A percentile compares a stretch with the other conserved stretches of the same genome.
phyloP scores from a whole-genome alignment of 1,140 invertebrate genomes.

The Ylistrum balloti region DNA sequence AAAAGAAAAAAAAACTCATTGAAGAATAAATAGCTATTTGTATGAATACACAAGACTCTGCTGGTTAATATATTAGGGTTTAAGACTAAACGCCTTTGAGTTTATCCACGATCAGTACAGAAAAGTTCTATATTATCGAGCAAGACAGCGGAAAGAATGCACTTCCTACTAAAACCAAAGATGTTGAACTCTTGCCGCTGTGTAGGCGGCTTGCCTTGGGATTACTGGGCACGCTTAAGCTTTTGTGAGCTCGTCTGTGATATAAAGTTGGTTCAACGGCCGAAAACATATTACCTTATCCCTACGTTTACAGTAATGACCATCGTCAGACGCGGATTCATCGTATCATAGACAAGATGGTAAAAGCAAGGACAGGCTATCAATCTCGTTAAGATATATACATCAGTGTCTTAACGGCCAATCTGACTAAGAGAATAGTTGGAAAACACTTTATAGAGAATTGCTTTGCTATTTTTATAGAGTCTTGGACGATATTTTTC shows the following conservation, averaged over 20 bases:
- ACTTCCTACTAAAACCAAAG: neutral
- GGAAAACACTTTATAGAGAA: slow-evolving; percentile 1
- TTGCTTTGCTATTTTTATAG: slow-evolving; percentile 38
- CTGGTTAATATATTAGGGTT: too few relatives aligned
- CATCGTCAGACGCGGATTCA: neutral
- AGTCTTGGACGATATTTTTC: neutral
- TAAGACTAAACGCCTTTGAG: too few relatives aligned
- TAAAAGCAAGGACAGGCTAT: slow-evolving; percentile 27
- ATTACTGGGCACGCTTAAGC: neutral
- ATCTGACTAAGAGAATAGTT: neutral
- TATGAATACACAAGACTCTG: too few relatives aligned
- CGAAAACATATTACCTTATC: neutral
- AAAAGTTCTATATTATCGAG: too few relatives aligned
- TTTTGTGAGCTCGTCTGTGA: neutral
- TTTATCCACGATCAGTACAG: neutral
- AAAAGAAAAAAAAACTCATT: too few relatives aligned
- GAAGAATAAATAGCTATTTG: too few relatives aligned
- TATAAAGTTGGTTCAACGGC: neutral
- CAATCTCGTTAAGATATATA: neutral
- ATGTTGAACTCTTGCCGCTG: neutral
- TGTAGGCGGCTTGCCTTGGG: neutral
- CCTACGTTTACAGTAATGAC: neutral
- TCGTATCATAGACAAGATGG: neutral
- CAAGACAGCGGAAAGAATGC: too few relatives aligned
- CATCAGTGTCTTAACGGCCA: neutral